Conservation (phyloP, 2,113 vertebrate species). For the Periophthalmus modestus region DNA sequence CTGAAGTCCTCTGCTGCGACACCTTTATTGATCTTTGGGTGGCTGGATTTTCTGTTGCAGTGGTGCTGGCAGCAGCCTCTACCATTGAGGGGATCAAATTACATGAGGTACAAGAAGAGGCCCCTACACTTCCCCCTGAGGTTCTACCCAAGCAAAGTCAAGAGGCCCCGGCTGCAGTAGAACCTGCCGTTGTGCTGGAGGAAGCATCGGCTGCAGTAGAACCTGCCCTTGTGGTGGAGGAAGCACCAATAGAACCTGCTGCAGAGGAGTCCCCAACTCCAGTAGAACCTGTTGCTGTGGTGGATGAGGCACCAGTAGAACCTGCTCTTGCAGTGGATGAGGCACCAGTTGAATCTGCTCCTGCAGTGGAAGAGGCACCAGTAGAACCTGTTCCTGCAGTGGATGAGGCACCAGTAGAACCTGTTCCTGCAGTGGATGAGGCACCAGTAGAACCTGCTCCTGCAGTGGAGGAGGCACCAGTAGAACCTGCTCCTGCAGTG, state of each 20-base stretch:
- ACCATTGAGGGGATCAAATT: slow-evolving; percentile 27
- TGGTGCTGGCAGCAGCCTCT: slow-evolving; percentile 60
- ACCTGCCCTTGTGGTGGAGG: slow-evolving; percentile 4
- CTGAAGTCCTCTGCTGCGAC: not conserved
- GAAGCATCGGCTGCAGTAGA: slow-evolving; percentile 11
- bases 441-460: not conserved
- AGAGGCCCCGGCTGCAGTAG: not conserved
- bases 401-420: not conserved
- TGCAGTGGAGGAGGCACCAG: not conserved
- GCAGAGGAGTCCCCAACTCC: not conserved
- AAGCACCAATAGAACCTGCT: slow-evolving; percentile 1
- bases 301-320: not conserved
- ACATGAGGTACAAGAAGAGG: slow-evolving; percentile 18
- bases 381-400: not conserved
- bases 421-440: not conserved
- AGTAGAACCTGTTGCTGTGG: not conserved
- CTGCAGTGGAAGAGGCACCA: not conserved
- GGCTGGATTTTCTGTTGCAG: slow-evolving; percentile 77
- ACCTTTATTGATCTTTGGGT: slow-evolving; percentile 55
- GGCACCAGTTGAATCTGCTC: not conserved
- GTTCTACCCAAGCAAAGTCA: slow-evolving; percentile 8
- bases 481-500: not conserved
- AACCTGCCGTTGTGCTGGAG: not conserved
- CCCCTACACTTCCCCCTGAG: not conserved
- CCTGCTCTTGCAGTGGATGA: not conserved